These are phyloP conservation scores for Gallinago stenura DNA, from an alignment of 2,797 vertebrate genomes.

Conservation along the genomic window DNA sequence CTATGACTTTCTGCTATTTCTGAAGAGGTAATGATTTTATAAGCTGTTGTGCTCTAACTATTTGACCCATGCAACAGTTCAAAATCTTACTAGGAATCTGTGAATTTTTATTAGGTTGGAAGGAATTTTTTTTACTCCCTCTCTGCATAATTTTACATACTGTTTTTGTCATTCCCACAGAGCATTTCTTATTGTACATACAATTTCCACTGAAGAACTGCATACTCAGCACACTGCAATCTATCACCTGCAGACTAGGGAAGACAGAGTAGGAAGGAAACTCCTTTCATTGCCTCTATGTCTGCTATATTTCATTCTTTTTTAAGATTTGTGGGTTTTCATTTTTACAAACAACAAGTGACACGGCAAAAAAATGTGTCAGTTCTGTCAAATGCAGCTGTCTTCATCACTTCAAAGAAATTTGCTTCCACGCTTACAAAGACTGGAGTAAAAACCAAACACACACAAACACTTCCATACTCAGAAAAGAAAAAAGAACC, in stretches of 20 bases:
- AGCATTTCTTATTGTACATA: neutral
- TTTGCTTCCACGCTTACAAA: neutral
- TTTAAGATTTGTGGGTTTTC: neutral
- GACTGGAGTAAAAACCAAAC: neutral
- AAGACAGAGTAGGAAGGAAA: neutral
- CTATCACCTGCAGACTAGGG: neutral
- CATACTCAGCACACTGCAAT: neutral
- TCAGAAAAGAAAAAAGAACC: neutral
- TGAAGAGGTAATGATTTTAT: neutral
- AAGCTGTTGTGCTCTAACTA: neutral
- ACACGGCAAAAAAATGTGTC: neutral
- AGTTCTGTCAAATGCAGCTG: neutral
- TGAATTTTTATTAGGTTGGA: neutral
- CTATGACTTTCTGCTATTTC: neutral
- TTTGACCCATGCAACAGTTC: neutral
- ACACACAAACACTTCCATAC: neutral
- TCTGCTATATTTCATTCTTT: neutral
- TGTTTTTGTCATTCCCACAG: neutral
- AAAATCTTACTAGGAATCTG: neutral
- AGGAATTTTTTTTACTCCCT: neutral
- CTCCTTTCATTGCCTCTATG: neutral
- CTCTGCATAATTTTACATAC: neutral
- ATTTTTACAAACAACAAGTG: neutral
- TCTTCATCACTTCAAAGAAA: neutral
- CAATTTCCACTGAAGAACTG: neutral